Conservation (phyloP, 2,888 invertebrate genomes). For the Glaucopsyche alexis region DNA sequence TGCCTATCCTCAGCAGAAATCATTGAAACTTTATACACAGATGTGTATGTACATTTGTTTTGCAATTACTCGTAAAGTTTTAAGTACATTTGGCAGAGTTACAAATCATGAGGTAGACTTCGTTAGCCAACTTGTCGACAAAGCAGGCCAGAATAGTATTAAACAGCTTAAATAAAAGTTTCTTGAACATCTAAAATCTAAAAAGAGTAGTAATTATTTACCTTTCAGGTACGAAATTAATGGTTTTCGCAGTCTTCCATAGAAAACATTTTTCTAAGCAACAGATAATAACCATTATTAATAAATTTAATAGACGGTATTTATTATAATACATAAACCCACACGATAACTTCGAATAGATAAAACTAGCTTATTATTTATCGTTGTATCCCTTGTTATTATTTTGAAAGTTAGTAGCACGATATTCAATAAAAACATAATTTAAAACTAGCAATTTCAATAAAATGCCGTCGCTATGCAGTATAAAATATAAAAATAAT, state of each 20-base stretch:
- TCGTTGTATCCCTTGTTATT: background rate
- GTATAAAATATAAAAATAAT: no score
- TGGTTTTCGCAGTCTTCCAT: background rate
- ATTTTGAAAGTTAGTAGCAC: background rate
- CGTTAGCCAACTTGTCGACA: conserved; percentile 4
- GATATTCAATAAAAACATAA: no score
- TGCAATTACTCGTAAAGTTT: conserved; percentile 17
- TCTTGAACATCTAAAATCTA: background rate
- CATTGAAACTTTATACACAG: background rate
- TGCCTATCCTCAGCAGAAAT: background rate
- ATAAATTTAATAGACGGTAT: background rate
- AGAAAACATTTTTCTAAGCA: background rate
- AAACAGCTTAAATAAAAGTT: conserved; percentile 8
- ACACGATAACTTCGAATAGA: no score
- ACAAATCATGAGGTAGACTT: conserved; percentile 15
- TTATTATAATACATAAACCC: background rate
- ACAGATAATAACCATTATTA: background rate
- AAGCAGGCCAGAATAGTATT: conserved; percentile 6
- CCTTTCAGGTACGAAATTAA: background rate
- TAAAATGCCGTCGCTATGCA: no score
- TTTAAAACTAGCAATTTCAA: no score
- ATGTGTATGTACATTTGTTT: background rate
- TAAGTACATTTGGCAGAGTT: conserved; percentile 12
- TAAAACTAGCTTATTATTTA: background rate
- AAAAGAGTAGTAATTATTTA: background rate